Base-by-base conservation (phyloP, 2,797 vertebrate species). In the Sparidentex hasta region DNA sequence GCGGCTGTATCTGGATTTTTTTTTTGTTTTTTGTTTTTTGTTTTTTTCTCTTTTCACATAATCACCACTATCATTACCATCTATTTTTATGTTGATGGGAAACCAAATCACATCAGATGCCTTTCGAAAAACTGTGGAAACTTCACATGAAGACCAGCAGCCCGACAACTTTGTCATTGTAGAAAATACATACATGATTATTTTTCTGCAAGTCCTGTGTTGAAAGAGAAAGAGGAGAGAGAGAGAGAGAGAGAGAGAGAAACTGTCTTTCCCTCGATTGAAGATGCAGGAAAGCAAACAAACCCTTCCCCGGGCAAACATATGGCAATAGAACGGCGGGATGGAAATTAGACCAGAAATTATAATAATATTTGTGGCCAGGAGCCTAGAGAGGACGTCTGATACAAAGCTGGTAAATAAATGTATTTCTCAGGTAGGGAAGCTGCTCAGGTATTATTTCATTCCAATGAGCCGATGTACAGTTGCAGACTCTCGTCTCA, bases 331-430 rank as follows among this genome's bases (percentile, higher is more conserved):
- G 81, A 90, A 90, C 44, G 58, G 70, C 83, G 86, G 87, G 54
- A 90, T 86, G 81, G 72, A 88, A 91, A 92, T 84, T 69, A 91
- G 80, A 69, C 67, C 72, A 77, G 80, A 79, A 81, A 27, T 87
- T 72, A 61, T 80, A 86, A 80, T 68, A 83, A 83, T 80, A 81
- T 90, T 86, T 85, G 67, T 71, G 72, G 71, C 84, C 83, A 82
- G 80, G 66, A 83, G 78, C 66, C 83, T 81, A 58, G 69, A 27
- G 73, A 88, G 80, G 78, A 83, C 43, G 64, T 82, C 41, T 80
- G 71, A 89, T 89, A 86, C 68, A 83, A 90, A 90, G 75, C 71
- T 73, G 67, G 73, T 78, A 87, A 89, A 93, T 83, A 85, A 89
- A 93, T 80, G 57, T 63, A 62, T 83, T 86, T 88, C 76, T 78